Conservation (phyloP, 2,113 vertebrate species). For the Mirza zaza region DNA sequence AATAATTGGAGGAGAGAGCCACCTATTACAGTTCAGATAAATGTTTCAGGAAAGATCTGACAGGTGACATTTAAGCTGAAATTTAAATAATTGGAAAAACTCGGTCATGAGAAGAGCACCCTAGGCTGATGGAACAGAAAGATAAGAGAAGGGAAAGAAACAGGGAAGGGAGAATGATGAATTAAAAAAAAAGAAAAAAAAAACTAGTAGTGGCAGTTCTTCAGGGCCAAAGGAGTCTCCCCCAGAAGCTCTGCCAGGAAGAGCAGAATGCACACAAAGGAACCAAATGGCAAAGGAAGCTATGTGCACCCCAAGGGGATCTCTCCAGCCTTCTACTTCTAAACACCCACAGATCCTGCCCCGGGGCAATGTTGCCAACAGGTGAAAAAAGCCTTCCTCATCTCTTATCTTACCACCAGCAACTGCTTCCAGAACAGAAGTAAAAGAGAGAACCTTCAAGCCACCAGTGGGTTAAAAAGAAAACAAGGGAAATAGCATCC, state of each 20-base stretch:
- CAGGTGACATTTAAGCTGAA: neutral
- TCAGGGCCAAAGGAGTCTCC: neutral
- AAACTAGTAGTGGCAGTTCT: neutral
- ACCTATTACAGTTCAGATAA: neutral
- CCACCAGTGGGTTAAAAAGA: neutral
- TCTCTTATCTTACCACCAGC: neutral
- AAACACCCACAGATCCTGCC: neutral
- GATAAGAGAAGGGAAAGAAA: neutral
- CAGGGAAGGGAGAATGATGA: neutral
- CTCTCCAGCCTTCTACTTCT: neutral
- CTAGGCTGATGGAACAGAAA: neutral
- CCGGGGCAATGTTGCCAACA: too few relatives aligned
- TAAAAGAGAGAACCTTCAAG: neutral
- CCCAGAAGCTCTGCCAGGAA: neutral
- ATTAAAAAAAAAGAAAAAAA: neutral
- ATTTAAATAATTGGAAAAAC: neutral
- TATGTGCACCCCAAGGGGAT: accelerated
- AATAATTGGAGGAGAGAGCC: neutral
- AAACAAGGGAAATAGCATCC: neutral
- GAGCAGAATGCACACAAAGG: neutral
- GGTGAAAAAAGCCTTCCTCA: neutral
- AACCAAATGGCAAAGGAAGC: neutral
- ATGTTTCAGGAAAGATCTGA: neutral
- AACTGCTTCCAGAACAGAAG: neutral
- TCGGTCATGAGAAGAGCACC: neutral